These are phyloP conservation scores for Protobothrops mucrosquamatus DNA, from an alignment of 2,113 vertebrate species.

Conservation along the genomic window DNA sequence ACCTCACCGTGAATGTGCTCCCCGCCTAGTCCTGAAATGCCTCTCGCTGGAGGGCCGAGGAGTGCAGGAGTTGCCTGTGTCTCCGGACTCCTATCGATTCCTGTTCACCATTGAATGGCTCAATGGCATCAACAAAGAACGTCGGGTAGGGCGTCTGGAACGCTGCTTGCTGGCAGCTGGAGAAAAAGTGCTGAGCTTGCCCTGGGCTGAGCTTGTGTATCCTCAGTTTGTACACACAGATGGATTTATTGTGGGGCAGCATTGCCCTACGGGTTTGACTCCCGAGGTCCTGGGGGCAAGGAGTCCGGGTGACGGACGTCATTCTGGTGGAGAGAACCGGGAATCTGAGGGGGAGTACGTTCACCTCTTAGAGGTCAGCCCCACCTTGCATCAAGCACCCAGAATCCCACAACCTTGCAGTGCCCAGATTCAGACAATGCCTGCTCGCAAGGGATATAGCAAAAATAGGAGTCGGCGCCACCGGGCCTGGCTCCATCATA, in stretches of 20 bases:
- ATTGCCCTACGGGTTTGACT: not conserved
- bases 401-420: slow-evolving; percentile 70
- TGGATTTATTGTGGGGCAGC: slow-evolving; percentile 63
- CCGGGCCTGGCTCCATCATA: slow-evolving; percentile 71
- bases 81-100: slow-evolving; percentile 81
- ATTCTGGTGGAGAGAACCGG: slow-evolving; percentile 34
- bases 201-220: slow-evolving; percentile 87
- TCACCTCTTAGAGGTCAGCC: slow-evolving; percentile 75
- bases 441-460: slow-evolving; percentile 70
- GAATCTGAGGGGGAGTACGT: slow-evolving; percentile 75
- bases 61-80: slow-evolving; percentile 83
- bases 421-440: slow-evolving; percentile 75
- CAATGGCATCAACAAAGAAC: slow-evolving; percentile 87
- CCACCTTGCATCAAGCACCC: slow-evolving; percentile 68
- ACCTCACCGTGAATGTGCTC: slow-evolving; percentile 82
- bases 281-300: slow-evolving; percentile 39
- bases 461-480: slow-evolving; percentile 71
- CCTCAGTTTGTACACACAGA: slow-evolving; percentile 82
- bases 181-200: slow-evolving; percentile 81
- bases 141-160: slow-evolving; percentile 78
- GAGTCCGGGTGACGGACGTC: slow-evolving; percentile 46
- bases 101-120: slow-evolving; percentile 90
- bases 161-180: slow-evolving; percentile 84
- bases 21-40: slow-evolving; percentile 85
- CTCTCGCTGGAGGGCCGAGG: slow-evolving; percentile 81